Base-by-base conservation (phyloP, 2,888 invertebrate genomes). In the Caenorhabditis sulstoni region DNA sequence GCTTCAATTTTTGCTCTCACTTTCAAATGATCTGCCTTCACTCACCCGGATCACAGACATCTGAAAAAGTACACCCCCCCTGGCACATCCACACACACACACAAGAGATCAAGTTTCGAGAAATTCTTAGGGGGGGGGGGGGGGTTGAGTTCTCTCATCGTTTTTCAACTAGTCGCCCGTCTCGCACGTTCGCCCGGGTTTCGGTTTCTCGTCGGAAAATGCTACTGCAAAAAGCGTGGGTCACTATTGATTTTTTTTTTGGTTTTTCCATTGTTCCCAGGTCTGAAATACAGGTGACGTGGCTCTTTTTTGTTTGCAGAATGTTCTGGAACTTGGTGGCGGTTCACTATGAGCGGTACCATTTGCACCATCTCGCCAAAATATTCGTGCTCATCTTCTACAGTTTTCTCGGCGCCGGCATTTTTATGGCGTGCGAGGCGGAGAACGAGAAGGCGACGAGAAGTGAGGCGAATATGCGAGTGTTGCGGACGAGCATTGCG, bases 301-400 rank as follows among this genome's bases (percentile, higher is more conserved):
- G 7, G 8, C 4, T 20, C 8, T 12, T 49, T 41, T 41, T 50
- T 49, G 1, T 49, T 68, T 81, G 68, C 74, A 80, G 78, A 49
- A 87, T 88, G 88, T 84, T 88, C 70, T 88, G 87, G 87, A 88
- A 88, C 52, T 71, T 87, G 12, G 80, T 88, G 7, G 79, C 83
- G 4, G 78, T 77, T 9, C 81, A 84, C 41, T 87, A 87, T 67
- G 85, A 86, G 64, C 67, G 80, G 47, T 87, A 85, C 57, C 77
- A 84, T 22, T 70, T 88, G 2, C 84, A 87, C 20, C 88, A 88
- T 66, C 18, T 85, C 3, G 67, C 86, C 8, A 81, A 87, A 68
- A 80, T 86, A 5, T 22, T 75, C 14, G 58, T 85, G 12, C 81
- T 88, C 20, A 62, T 83, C 0, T 12, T 85, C n/a, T 88, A 88